Conservation (phyloP, 2,113 vertebrate genomes). For the pig (Sus scrofa) region DNA sequence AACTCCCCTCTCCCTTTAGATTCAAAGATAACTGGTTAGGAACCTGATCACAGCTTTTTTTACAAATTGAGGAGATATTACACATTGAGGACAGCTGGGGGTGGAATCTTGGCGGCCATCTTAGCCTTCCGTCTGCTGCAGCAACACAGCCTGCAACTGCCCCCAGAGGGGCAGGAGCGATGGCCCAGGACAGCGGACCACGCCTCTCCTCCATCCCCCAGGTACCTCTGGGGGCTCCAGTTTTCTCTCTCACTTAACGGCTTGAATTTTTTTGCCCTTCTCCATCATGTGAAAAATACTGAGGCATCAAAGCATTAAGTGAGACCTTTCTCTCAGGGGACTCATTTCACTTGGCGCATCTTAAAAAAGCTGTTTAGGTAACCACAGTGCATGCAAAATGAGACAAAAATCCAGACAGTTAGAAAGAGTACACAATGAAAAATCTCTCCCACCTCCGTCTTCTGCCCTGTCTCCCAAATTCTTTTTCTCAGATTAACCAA, state of each 20-base stretch:
- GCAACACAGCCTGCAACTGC: background rate
- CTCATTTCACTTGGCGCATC: background rate
- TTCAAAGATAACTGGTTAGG: background rate
- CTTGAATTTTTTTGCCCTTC: background rate
- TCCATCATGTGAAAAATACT: background rate
- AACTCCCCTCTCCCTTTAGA: background rate
- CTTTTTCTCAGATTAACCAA: background rate
- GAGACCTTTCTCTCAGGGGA: background rate
- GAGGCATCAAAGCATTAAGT: background rate
- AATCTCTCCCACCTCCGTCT: background rate
- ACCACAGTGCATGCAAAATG: background rate
- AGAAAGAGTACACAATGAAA: background rate
- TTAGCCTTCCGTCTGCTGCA: background rate
- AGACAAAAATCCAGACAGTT: background rate
- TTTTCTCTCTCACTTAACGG: background rate
- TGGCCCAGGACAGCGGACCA: background rate
- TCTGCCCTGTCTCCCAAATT: background rate
- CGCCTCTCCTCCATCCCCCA: background rate
- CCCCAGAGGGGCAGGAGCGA: background rate
- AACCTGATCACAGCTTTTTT: background rate
- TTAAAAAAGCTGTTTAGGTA: background rate
- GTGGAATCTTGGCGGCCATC: background rate
- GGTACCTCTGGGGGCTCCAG: background rate
- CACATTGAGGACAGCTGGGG: background rate
- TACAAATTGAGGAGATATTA: background rate